Conservation (phyloP, 2,888 invertebrate species). For the Galeopsomyia nigrocyanea region DNA sequence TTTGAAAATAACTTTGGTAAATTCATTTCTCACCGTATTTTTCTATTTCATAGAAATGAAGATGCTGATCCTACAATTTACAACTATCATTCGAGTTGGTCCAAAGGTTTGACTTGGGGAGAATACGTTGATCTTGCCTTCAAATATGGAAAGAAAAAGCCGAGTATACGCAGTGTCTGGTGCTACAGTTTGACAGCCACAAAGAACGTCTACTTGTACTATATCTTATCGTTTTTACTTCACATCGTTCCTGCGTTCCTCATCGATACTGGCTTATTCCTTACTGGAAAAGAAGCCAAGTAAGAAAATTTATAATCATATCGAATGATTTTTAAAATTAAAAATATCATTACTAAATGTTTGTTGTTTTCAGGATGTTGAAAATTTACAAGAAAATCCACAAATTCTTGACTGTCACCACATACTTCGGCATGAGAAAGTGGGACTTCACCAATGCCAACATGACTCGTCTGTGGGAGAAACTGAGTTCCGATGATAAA, state of each 20-base stretch:
- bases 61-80: conserved; percentile 70
- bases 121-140: conserved; percentile 66
- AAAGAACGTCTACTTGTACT: conserved; percentile 65
- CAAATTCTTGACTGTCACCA: conserved; percentile 67
- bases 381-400: conserved; percentile 70
- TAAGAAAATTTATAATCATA: conserved; percentile 52
- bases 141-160: conserved; percentile 61
- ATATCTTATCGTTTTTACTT: conserved; percentile 71
- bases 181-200: conserved; percentile 70
- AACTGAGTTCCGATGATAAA: conserved; percentile 66
- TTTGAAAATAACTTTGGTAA: background rate
- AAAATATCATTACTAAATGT: background rate
- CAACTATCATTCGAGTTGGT: conserved; percentile 74
- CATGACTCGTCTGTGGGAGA: conserved; percentile 65
- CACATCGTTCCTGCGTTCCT: conserved; percentile 77
- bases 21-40: background rate
- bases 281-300: conserved; percentile 73
- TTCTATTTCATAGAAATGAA: conserved; percentile 46
- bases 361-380: conserved; percentile 65
- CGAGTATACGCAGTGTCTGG: conserved; percentile 60
- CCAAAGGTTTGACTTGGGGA: conserved; percentile 74
- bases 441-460: conserved; percentile 60
- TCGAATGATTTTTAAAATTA: background rate
- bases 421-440: conserved; percentile 70
- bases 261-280: conserved; percentile 71